Evolutionary conservation across 2,888 invertebrate genomes (phyloP).

Genomic region (Acholoe squamosa): DNA sequence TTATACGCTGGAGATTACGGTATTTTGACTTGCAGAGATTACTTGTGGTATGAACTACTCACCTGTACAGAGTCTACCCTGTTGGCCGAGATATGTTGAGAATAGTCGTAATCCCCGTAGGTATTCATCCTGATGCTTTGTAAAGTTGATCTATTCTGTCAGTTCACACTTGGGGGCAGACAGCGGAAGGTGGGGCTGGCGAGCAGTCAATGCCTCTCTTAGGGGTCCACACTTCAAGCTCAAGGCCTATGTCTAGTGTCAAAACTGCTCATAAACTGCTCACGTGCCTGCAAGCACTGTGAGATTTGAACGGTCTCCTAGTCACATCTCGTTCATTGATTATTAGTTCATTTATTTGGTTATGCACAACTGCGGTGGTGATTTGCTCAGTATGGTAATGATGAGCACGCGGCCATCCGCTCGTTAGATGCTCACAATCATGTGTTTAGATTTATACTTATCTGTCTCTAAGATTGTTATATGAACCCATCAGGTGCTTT

Average conservation of each 20-base stretch:
- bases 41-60: background rate
- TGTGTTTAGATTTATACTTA: background rate
- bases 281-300: background rate
- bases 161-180: background rate
- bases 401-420: background rate
- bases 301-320: background rate
- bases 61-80: conserved; percentile 33
- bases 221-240: background rate
- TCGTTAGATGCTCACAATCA: background rate
- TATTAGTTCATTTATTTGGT: too few relatives aligned
- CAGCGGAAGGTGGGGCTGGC: background rate
- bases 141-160: background rate
- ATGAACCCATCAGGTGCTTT: too few relatives aligned
- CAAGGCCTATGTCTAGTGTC: background rate
- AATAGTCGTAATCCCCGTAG: conserved; percentile 50
- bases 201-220: background rate
- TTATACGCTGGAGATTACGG: too few relatives aligned
- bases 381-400: too few relatives aligned
- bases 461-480: background rate
- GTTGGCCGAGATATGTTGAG: conserved; percentile 7
- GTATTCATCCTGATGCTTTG: conserved; percentile 23
- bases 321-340: too few relatives aligned
- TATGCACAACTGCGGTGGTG: too few relatives aligned
- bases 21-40: too few relatives aligned
- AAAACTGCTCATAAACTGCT: background rate